Evolutionary conservation across 2,888 invertebrate species (phyloP), one percentile per base, ranked within the genome.

Genomic region (Tetranychus piercei): DNA sequence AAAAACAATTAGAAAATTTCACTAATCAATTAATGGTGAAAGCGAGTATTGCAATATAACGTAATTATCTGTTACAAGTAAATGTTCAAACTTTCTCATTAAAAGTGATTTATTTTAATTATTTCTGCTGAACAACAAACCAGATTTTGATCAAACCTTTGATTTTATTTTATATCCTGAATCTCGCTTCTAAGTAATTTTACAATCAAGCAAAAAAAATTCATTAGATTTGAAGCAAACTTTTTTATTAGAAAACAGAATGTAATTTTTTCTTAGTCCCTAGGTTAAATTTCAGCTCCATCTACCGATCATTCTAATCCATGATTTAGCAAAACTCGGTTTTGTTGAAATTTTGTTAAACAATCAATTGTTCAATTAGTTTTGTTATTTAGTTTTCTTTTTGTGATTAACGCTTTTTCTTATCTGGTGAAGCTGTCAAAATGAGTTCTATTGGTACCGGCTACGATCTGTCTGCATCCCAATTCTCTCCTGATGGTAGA

Each of bases 391-490:
- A 55, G 55, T 15, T 55, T 55, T 55, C 34, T 34, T 34, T 34
- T 34, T 34, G 34, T 34, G 34, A 34, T 34, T 34, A 34, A 34
- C 34, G 34, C 5, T 0, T 34, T 34, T 3, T 34, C 34, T 34
- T 34, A 34, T 0, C 5, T 34, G 4, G 34, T 34, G 34, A 34
- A 34, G 34, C 34, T 1, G 1, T 69, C 18, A 23, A 69, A 11
- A 69, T 69, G 69, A 69, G 69, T 69, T 69, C 69, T 23, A 69
- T 69, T 23, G 69, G 69, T 69, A 69, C 69, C 0, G 69, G 69
- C 1, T 99, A 99, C 83, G 99, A 99, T 87, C 87, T 99, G 80
- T 97, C 97, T 76, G 99, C 99, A n/a, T 95, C 99, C 69, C 99
- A 99, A 86, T 99, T 99, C 85, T 99, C 97, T 2, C 99, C 99